These are phyloP conservation scores for Punctoribates punctum DNA, from an alignment of 2,888 invertebrate species.

Conservation along the genomic window DNA sequence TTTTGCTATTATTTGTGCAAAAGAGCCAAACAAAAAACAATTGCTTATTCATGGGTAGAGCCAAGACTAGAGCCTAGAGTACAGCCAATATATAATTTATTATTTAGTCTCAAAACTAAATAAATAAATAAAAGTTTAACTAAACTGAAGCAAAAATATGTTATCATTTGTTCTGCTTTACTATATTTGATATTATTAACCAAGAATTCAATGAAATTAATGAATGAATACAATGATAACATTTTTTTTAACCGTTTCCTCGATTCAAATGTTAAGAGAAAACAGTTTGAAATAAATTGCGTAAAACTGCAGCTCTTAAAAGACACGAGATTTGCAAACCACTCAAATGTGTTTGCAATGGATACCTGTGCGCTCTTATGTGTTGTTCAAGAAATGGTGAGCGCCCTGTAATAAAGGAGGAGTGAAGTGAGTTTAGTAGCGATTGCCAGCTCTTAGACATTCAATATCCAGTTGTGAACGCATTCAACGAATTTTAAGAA, in stretches of 20 bases:
- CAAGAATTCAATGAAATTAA: background rate
- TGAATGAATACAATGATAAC: slow-evolving; percentile 8
- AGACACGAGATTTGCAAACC: no score
- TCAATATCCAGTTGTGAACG: slow-evolving; percentile 11
- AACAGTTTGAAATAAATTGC: background rate
- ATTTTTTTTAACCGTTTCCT: background rate
- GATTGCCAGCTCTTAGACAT: background rate
- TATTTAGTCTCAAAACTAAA: background rate
- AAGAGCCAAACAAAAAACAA: slow-evolving; percentile 11
- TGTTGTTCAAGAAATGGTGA: background rate
- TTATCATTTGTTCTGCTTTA: background rate
- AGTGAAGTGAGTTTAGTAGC: slow-evolving; percentile 10
- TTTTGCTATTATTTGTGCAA: slow-evolving; percentile 15
- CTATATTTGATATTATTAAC: background rate
- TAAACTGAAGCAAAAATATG: no score
- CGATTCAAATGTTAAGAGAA: background rate
- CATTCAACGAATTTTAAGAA: background rate
- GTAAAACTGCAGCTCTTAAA: background rate
- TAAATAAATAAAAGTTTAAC: background rate
- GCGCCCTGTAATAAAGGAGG: slow-evolving; percentile 31
- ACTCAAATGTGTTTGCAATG: no score
- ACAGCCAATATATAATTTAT: background rate
- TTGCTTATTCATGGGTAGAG: slow-evolving; percentile 9
- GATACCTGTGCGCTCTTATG: background rate
- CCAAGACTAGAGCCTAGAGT: no score